Conservation (phyloP, 2,113 vertebrate species). For the Paramormyrops kingsleyae region DNA sequence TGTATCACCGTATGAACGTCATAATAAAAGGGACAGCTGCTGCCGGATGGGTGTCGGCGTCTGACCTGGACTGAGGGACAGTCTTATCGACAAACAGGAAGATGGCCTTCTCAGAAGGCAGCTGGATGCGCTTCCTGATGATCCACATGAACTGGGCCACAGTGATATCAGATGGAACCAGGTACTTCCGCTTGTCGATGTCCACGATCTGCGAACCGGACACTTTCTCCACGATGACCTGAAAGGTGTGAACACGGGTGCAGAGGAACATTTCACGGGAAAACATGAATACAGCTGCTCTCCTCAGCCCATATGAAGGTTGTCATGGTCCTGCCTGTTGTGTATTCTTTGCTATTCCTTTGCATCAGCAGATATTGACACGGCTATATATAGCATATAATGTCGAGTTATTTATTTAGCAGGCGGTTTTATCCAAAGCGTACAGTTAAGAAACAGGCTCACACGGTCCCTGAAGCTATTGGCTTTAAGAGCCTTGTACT, state of each 20-base stretch:
- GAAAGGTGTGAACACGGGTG: background rate
- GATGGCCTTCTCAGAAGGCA: conserved; percentile 98
- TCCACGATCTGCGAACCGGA: conserved; percentile 97
- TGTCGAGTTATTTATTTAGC: background rate
- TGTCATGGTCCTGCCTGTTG: background rate
- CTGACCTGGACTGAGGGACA: conserved; percentile 95
- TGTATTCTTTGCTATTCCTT: background rate
- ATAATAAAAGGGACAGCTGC: background rate
- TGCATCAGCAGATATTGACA: background rate
- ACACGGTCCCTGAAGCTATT: background rate
- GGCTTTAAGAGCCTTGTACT: background rate
- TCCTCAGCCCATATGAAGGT: background rate
- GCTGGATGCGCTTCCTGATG: conserved; percentile 97
- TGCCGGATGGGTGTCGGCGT: background rate
- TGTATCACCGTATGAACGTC: conserved; percentile 10
- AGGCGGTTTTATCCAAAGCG: background rate
- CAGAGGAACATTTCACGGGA: background rate
- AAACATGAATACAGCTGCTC: background rate
- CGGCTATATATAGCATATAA: background rate
- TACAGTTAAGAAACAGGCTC: background rate
- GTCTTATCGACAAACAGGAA: conserved; percentile 99
- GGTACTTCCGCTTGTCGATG: conserved; percentile 98
- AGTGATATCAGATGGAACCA: conserved; percentile 96
- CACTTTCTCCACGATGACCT: conserved; percentile 99
- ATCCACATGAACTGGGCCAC: conserved; percentile 99